Conservation (phyloP, 2,113 vertebrate species). For the Benitochromis conjunctus region DNA sequence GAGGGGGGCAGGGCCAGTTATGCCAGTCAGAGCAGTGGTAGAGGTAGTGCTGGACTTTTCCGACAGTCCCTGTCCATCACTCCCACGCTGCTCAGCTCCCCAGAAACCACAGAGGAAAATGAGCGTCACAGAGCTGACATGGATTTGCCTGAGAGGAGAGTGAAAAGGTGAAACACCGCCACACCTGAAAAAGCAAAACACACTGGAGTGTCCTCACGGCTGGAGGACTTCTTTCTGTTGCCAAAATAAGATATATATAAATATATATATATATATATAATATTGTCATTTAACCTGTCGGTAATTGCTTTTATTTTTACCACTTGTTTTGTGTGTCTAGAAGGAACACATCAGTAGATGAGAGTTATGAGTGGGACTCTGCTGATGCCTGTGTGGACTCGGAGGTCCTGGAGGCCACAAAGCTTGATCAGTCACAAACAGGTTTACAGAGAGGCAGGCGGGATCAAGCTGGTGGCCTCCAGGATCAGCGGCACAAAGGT, state of each 20-base stretch:
- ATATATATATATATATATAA: background rate
- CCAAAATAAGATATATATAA: conserved; percentile 7
- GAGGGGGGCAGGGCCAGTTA: conserved; percentile 72
- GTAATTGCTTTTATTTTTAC: conserved; percentile 29
- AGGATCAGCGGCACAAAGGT: conserved; percentile 68
- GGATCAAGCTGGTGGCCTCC: conserved; percentile 61
- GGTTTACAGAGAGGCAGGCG: conserved; percentile 20
- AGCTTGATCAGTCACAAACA: conserved; percentile 45
- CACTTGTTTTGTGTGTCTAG: conserved; percentile 59
- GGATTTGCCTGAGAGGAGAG: conserved; percentile 56
- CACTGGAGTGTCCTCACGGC: conserved; percentile 18
- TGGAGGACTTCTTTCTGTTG: conserved; percentile 32
- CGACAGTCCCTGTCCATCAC: conserved; percentile 75
- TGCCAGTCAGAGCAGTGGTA: conserved; percentile 78
- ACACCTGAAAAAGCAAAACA: conserved; percentile 25
- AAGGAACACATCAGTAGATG: conserved; percentile 80
- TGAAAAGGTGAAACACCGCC: conserved; percentile 73
- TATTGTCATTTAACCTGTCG: background rate
- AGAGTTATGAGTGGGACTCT: conserved; percentile 81
- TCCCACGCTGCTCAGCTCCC: conserved; percentile 77
- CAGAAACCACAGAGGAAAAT: conserved; percentile 74
- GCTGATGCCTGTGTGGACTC: conserved; percentile 64
- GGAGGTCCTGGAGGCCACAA: conserved; percentile 69
- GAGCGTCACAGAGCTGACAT: conserved; percentile 56
- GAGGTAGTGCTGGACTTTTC: conserved; percentile 72